Conservation (phyloP, 2,797 vertebrate genomes). For the Eulemur coronatus region DNA sequence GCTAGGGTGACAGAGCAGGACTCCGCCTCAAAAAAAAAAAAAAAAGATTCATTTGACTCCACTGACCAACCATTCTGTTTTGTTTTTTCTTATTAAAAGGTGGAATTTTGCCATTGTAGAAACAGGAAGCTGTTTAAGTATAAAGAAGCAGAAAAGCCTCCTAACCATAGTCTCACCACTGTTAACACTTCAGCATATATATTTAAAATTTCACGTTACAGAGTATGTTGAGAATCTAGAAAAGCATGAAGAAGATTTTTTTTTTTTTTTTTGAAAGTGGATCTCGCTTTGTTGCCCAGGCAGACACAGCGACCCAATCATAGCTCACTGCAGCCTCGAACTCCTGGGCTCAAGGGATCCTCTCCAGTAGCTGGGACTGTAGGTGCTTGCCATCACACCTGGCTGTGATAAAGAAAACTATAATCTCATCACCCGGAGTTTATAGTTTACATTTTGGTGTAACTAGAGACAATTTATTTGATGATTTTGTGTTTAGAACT, state of each 20-base stretch:
- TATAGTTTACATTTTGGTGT: neutral
- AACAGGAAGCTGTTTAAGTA: neutral
- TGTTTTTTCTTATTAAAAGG: neutral
- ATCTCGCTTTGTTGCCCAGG: too few species aligned
- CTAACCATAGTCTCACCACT: neutral
- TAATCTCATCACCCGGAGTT: neutral
- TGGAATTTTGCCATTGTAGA: neutral
- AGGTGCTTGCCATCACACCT: too few species aligned
- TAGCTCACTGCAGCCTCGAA: too few species aligned
- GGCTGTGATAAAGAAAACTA: neutral
- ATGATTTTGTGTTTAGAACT: neutral
- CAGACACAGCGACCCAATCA: too few species aligned
- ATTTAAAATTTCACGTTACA: neutral
- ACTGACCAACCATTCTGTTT: neutral
- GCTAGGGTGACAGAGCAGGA: too few species aligned
- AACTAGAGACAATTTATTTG: neutral
- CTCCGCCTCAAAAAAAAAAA: too few species aligned
- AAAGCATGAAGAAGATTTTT: neutral
- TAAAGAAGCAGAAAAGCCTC: neutral
- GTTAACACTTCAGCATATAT: neutral
- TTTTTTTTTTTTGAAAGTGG: too few species aligned
- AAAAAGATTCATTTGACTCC: neutral
- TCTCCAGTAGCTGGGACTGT: too few species aligned
- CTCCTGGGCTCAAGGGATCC: too few species aligned
- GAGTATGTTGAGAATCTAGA: neutral